These are phyloP conservation scores for Corapipo altera DNA, from an alignment of 2,113 vertebrate species.

Conservation along the genomic window DNA sequence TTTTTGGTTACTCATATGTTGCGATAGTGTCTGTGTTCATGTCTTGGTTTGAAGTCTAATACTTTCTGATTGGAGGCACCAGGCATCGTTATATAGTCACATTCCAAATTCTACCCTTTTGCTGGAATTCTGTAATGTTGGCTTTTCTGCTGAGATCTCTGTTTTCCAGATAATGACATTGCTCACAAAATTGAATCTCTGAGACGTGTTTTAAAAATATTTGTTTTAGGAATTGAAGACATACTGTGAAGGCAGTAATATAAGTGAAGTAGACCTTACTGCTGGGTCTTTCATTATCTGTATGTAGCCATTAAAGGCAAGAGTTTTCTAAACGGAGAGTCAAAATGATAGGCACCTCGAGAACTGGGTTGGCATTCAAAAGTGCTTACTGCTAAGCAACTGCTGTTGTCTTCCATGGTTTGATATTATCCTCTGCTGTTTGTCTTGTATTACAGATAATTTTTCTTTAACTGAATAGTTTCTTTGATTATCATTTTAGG, in stretches of 20 bases:
- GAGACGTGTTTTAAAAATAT: background rate
- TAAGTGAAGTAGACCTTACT: background rate
- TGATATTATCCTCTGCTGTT: background rate
- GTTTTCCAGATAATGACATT: background rate
- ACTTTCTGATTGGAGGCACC: background rate
- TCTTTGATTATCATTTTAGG: background rate
- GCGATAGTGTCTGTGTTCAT: background rate
- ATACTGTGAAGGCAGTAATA: background rate
- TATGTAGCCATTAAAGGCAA: background rate
- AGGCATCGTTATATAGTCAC: background rate
- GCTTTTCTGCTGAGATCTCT: background rate
- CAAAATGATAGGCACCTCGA: background rate
- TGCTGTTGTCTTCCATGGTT: background rate
- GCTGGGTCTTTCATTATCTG: background rate
- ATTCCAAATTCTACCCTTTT: background rate
- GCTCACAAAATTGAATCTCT: background rate
- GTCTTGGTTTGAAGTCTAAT: conserved; percentile 18
- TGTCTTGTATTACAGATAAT: background rate
- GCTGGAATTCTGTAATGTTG: background rate
- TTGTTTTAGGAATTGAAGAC: background rate
- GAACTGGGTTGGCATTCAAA: background rate
- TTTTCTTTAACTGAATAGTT: background rate
- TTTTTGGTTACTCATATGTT: conserved; percentile 3
- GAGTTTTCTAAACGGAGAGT: background rate
- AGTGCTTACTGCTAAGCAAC: background rate